Evolutionary conservation across 2,888 invertebrate genomes (phyloP).

Genomic region (Dynastes grantii): DNA sequence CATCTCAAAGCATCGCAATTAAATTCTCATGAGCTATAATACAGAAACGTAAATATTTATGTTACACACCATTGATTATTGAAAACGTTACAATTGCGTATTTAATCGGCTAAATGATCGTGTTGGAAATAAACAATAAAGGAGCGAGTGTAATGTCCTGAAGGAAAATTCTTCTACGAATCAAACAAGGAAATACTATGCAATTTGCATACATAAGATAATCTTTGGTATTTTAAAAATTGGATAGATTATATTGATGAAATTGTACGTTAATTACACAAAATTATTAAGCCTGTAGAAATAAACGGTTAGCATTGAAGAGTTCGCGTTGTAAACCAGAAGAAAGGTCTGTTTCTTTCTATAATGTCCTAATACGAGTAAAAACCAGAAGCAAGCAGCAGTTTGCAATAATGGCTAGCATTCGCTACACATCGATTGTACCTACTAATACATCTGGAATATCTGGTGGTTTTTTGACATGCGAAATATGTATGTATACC

Average conservation of each 20-base stretch:
- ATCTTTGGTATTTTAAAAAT: background rate
- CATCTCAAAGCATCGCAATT: conserved; percentile 17
- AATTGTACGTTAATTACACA: background rate
- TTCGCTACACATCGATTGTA: too few relatives aligned
- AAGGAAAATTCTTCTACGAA: conserved; percentile 15
- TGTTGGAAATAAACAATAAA: conserved; percentile 14
- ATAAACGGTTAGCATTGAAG: background rate
- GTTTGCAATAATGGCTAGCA: too few relatives aligned
- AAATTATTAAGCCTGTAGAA: background rate
- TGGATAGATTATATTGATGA: background rate
- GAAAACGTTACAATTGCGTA: conserved; percentile 42
- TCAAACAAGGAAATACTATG: conserved; percentile 2
- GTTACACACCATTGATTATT: conserved; percentile 37
- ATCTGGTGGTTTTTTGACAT: too few relatives aligned
- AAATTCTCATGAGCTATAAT: background rate
- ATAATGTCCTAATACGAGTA: too few relatives aligned
- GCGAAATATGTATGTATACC: too few relatives aligned
- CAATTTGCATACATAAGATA: conserved; percentile 1
- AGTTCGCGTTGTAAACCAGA: background rate
- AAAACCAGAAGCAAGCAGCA: too few relatives aligned
- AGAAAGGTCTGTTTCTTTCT: too few relatives aligned
- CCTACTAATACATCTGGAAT: too few relatives aligned
- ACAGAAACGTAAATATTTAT: conserved; percentile 30
- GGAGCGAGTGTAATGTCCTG: background rate
- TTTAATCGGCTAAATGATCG: background rate